Percentiles rank a stretch among this genome's conserved stretches.
phyloP scores from a whole-genome alignment of 2,888 invertebrate species.

The Agrotis segetum region DNA sequence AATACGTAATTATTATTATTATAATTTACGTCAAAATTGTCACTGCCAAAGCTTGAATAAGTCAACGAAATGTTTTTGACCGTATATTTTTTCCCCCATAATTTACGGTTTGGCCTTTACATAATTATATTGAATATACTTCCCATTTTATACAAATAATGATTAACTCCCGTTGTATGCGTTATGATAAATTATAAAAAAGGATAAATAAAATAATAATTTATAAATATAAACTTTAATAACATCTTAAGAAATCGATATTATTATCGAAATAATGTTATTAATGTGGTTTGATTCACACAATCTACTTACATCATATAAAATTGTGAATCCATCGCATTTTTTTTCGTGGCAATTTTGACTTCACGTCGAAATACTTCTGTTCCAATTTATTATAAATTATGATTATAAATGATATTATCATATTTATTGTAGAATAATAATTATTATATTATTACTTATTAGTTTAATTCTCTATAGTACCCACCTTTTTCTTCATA shows the following conservation, averaged over 20 bases:
- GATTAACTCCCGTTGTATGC: not conserved
- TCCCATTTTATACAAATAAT: not conserved
- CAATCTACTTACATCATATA: constrained; percentile 10
- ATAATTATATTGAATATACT: not conserved
- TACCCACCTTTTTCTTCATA: constrained; percentile 65
- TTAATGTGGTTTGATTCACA: constrained; percentile 48
- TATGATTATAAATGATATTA: constrained; percentile 51
- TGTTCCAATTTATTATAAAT: constrained; percentile 42
- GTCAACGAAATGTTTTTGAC: constrained; percentile 10
- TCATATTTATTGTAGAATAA: constrained; percentile 63
- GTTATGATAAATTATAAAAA: constrained; percentile 7
- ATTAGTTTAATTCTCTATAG: constrained; percentile 58
- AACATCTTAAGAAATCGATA: not conserved
- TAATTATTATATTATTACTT: constrained; percentile 34
- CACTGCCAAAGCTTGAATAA: constrained; percentile 30
- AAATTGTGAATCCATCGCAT: constrained; percentile 9
- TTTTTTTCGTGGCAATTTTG: constrained; percentile 54
- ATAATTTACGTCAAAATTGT: constrained; percentile 53
- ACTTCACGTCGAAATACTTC: constrained; percentile 31
- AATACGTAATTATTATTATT: constrained; percentile 38
- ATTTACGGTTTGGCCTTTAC: not conserved
- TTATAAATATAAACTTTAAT: not conserved
- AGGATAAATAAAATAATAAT: not conserved
- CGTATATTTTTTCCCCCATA: not conserved
- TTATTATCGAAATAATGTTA: not conserved